Conservation (phyloP, 2,797 vertebrate species). For the Hozukius guyotensis region DNA sequence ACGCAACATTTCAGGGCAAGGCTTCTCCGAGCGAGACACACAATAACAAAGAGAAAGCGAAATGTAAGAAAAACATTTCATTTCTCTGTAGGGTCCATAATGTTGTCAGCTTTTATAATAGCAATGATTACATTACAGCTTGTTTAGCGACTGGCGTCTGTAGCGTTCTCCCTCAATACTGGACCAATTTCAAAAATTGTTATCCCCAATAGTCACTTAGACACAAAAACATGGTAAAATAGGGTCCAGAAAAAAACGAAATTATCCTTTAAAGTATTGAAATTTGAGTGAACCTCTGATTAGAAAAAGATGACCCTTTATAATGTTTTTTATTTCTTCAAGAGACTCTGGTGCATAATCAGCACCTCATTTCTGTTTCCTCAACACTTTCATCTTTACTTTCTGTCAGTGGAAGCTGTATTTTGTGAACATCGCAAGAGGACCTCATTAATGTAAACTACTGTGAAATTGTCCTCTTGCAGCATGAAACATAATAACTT, state of each 20-base stretch:
- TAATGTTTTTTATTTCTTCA: not conserved
- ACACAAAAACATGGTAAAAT: too few species aligned
- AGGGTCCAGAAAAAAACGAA: too few species aligned
- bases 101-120: not conserved
- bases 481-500: not conserved
- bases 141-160: too few species aligned
- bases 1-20: too few species aligned
- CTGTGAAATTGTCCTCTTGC: not conserved
- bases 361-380: not conserved
- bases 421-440: not conserved
- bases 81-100: not conserved
- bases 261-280: not conserved
- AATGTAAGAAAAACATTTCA: not conserved
- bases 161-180: too few species aligned
- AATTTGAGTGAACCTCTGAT: not conserved
- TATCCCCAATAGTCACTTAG: too few species aligned
- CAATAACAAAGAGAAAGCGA: not conserved
- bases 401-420: not conserved
- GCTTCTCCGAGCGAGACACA: not conserved
- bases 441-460: not conserved
- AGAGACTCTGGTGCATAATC: not conserved
- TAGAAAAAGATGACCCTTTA: not conserved
- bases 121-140: not conserved
- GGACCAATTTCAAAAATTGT: too few species aligned
- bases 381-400: not conserved